Conservation (phyloP, 2,888 invertebrate genomes). For the Mimas tiliae region DNA sequence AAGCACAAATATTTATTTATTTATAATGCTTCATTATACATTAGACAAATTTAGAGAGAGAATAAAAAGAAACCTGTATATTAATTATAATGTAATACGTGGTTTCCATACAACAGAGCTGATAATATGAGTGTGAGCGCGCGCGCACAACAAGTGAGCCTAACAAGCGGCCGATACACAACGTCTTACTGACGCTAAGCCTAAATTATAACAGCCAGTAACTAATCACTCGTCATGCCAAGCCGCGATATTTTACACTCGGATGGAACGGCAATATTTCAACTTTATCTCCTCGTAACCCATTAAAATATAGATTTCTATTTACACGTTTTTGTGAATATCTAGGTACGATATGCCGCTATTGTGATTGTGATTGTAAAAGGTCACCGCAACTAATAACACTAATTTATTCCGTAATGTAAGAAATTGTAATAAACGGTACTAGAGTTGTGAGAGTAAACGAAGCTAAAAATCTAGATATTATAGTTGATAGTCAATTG, state of each 20-base stretch:
- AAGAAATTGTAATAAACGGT: too few relatives aligned
- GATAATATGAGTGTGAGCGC: conserved; percentile 65
- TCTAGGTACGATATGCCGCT: background rate
- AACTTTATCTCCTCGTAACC: conserved; percentile 25
- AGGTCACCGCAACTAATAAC: too few relatives aligned
- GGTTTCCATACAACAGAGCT: conserved; percentile 46
- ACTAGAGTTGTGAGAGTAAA: too few relatives aligned
- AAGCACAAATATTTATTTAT: too few relatives aligned
- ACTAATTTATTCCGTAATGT: too few relatives aligned
- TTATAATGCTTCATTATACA: too few relatives aligned
- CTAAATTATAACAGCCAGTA: conserved; percentile 72
- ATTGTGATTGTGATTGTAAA: too few relatives aligned
- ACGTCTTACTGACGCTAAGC: conserved; percentile 69
- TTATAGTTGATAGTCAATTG: too few relatives aligned
- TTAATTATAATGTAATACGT: too few relatives aligned
- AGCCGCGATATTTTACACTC: conserved; percentile 48
- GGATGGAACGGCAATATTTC: conserved; percentile 39
- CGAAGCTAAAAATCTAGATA: too few relatives aligned
- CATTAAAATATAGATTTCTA: conserved; percentile 3
- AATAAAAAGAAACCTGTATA: too few relatives aligned
- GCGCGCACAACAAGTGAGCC: conserved; percentile 78
- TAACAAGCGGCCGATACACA: conserved; percentile 77
- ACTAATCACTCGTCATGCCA: conserved; percentile 70
- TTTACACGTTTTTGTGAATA: background rate
- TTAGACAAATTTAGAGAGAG: too few relatives aligned